Conservation (phyloP, 2,888 invertebrate species). For the Scaptomyza reducta region DNA sequence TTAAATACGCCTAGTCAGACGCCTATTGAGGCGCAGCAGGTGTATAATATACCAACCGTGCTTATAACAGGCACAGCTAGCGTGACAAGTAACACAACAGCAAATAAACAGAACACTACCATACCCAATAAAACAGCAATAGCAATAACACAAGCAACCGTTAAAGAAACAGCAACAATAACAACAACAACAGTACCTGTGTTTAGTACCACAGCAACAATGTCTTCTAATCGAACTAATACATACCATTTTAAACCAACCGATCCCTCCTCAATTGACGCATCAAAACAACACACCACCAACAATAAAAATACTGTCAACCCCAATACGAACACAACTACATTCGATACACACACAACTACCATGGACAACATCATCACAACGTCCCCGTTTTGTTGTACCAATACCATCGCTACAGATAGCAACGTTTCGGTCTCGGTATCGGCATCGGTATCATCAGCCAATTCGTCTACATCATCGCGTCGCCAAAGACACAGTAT, state of each 20-base stretch:
- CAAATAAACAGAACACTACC: slow-evolving; percentile 10
- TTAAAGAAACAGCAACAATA: slow-evolving; percentile 19
- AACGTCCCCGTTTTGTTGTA: slow-evolving; percentile 66
- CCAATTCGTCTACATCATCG: slow-evolving; percentile 85
- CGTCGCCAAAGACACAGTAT: slow-evolving; percentile 97
- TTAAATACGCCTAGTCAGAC: slow-evolving; percentile 3
- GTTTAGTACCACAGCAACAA: slow-evolving; percentile 53
- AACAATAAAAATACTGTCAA: slow-evolving; percentile 26
- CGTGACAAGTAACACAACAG: slow-evolving; percentile 20
- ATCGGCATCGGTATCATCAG: slow-evolving; percentile 79
- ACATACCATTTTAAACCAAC: slow-evolving; percentile 73
- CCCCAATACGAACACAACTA: slow-evolving; percentile 21
- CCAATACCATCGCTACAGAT: slow-evolving; percentile 82
- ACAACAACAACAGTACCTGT: slow-evolving; percentile 39
- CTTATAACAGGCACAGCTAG: slow-evolving; percentile 46
- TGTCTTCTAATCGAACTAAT: slow-evolving; percentile 67
- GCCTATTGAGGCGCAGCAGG: slow-evolving; percentile 22
- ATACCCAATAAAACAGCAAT: slow-evolving; percentile 9
- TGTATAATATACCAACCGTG: slow-evolving; percentile 57
- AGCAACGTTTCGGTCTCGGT: slow-evolving; percentile 78
- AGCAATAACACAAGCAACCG: slow-evolving; percentile 8
- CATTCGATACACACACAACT: slow-evolving; percentile 35
- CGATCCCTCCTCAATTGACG: slow-evolving; percentile 62
- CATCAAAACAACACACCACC: slow-evolving; percentile 43
- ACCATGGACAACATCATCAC: slow-evolving; percentile 41